Percentiles rank a stretch among this genome's conserved stretches.
Evolutionary conservation across 1,140 invertebrate genomes (phyloP).

Genomic region (Sycophila sp.): DNA sequence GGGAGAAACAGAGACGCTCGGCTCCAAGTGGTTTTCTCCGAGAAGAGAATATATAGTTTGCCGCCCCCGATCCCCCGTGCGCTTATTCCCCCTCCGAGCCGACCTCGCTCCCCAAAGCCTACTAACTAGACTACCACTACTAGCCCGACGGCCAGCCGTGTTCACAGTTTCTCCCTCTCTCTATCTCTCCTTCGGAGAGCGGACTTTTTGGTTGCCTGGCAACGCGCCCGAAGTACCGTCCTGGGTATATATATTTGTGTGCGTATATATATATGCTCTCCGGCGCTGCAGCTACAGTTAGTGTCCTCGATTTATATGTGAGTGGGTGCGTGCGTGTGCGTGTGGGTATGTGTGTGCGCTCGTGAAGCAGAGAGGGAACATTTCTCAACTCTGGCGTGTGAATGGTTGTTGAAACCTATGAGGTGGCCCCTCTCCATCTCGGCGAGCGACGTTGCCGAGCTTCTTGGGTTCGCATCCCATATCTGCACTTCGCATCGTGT

Average conservation of each 20-base stretch:
- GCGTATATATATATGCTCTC: background rate
- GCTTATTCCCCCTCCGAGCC: background rate
- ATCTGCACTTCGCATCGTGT: background rate
- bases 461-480: too few relatives aligned
- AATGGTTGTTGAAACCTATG: conserved; percentile 32
- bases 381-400: conserved; percentile 36
- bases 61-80: conserved; percentile 2
- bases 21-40: too few relatives aligned
- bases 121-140: too few relatives aligned
- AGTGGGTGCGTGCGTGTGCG: background rate
- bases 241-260: conserved; percentile 2
- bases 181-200: background rate
- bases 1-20: background rate
- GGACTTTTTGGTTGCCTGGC: conserved; percentile 32
- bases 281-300: too few relatives aligned
- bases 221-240: conserved; percentile 29
- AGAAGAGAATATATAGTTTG: conserved; percentile 10
- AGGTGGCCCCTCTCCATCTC: background rate
- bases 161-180: background rate
- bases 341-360: background rate
- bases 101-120: background rate
- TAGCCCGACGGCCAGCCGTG: too few relatives aligned
- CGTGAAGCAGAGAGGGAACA: conserved; percentile 23
- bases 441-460: conserved; percentile 19
- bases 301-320: too few relatives aligned